phyloP scores from a whole-genome alignment of 1,140 invertebrate genomes.

The Tetragnatha versicolor region DNA sequence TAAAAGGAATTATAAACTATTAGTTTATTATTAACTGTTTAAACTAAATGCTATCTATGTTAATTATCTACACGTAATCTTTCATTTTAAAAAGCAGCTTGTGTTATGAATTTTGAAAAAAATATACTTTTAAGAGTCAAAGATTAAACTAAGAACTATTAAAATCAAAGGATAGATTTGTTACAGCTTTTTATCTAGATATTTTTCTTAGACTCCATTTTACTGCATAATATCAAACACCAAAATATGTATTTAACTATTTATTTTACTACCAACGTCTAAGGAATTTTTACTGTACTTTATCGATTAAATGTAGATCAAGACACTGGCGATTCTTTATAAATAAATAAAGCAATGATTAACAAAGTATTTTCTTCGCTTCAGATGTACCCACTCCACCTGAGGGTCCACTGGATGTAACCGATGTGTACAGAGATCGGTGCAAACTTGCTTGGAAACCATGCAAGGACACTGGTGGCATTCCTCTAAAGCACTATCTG shows the following conservation, averaged over 20 bases:
- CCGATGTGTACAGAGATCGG: constrained; percentile 89
- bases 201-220: not conserved
- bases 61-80: not conserved
- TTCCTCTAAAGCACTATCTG: constrained; percentile 87
- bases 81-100: not conserved
- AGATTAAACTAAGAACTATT: not conserved
- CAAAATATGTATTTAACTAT: not conserved
- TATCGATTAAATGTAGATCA: too few species aligned
- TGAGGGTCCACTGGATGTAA: constrained; percentile 85
- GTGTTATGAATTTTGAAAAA: not conserved
- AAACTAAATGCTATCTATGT: too few species aligned
- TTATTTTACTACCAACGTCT: too few species aligned
- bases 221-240: not conserved
- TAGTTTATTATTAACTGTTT: too few species aligned
- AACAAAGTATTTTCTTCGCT: too few species aligned
- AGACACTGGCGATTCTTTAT: too few species aligned
- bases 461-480: constrained; percentile 91
- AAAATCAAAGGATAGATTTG: not conserved
- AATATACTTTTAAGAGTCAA: not conserved
- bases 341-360: too few species aligned
- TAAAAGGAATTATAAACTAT: too few species aligned
- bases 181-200: not conserved
- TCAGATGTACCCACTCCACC: constrained; percentile 79
- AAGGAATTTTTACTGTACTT: too few species aligned
- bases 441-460: constrained; percentile 91